Base-by-base conservation (phyloP, 2,888 invertebrate genomes). In the Perizoma affinitatum region DNA sequence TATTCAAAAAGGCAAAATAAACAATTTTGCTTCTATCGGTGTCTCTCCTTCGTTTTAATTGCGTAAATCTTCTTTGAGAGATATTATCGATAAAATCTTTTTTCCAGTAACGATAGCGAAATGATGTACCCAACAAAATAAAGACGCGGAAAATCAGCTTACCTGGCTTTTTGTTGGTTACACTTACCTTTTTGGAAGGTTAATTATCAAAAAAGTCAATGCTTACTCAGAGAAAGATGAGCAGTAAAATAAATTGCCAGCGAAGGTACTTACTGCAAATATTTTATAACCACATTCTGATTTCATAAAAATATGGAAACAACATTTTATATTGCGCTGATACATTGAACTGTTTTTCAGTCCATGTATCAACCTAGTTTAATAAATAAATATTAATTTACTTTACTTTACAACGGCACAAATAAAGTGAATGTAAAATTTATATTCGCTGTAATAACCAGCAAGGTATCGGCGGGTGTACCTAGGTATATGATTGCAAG, bases 61-160 rank as follows among this genome's bases (percentile, higher is more conserved):
- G 87, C 82, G 79, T 76, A 84, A 89, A 89, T 88, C 87, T 84
- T 82, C 85, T 87, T 84, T 81, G 71, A 75, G 73, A 76, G 77
- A 79, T 84, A 77, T 73, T 74, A 82, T 76, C 70, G 80, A 83
- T 82, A 73, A 81, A 80, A 82, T 83, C 78, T 82, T 83, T 82
- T 82, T 82, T 76, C n/a, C 74, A 65, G 75, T 73, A 73, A 73
- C 69, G 80, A 71, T 78, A 78, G 72, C 66, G 70, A 68, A 68
- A 75, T 73, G 73, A 77, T 76, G 74, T 82, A 82, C 82, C 44
- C 41, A 43, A 44, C 46, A 44, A 54, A 51, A 82, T 84, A 83
- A 79, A 84, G 78, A 75, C 67, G 73, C 67, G 73, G 72, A 70
- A 79, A 82, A 82, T 80, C 76, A 73, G 82, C 80, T 82, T 80